A percentile compares a stretch with the other conserved stretches of the same genome.
Conservation (phyloP, 2,113 vertebrate species). For the Sigmodon hispidus region DNA sequence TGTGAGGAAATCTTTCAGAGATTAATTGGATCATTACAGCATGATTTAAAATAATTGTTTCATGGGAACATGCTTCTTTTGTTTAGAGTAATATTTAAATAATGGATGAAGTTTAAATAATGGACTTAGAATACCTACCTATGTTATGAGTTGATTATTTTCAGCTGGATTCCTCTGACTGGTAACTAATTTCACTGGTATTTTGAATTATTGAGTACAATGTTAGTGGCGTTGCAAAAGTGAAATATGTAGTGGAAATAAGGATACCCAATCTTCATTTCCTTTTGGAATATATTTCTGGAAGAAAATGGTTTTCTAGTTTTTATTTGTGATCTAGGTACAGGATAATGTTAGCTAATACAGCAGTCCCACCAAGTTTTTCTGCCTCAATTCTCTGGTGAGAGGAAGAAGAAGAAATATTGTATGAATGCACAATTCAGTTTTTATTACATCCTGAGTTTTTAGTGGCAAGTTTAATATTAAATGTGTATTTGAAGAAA, state of each 20-base stretch:
- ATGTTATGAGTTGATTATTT: neutral
- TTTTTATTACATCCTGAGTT: neutral
- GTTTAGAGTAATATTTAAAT: too few relatives aligned
- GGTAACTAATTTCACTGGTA: neutral
- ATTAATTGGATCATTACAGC: neutral
- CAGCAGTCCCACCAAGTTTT: neutral
- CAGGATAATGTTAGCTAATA: neutral
- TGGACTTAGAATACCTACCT: neutral
- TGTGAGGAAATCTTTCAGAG: neutral
- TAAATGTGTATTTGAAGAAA: conserved; percentile 3
- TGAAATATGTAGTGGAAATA: neutral
- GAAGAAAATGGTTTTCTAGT: conserved; percentile 7
- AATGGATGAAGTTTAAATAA: neutral
- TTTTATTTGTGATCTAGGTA: conserved; percentile 20
- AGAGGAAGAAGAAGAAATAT: neutral
- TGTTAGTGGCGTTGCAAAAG: neutral
- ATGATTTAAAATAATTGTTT: neutral
- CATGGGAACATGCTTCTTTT: neutral
- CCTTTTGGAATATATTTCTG: conserved; percentile 24
- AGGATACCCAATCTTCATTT: neutral
- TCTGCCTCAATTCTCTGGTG: neutral
- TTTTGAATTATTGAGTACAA: neutral
- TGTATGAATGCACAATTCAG: neutral
- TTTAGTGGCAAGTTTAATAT: conserved; percentile 36
- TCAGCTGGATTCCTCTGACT: neutral